These are phyloP conservation scores for Lamproptera curius DNA, from an alignment of 2,888 invertebrate genomes.

Conservation along the genomic window DNA sequence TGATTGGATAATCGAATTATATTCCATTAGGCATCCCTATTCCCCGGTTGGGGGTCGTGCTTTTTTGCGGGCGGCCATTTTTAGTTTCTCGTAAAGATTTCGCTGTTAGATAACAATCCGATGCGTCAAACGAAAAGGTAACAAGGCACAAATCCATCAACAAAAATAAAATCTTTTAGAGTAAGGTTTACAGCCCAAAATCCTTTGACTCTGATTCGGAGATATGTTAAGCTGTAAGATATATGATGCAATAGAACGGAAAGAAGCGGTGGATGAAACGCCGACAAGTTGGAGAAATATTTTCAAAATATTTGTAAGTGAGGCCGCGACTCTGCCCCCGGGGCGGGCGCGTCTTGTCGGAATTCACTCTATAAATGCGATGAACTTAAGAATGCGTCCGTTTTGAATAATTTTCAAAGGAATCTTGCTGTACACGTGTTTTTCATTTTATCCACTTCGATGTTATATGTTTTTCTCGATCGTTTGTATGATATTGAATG, in stretches of 20 bases:
- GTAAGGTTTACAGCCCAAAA: slow-evolving; percentile 26
- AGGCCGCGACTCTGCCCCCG: slow-evolving; percentile 51
- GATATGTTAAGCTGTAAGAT: slow-evolving; percentile 15
- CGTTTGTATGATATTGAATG: too few relatives aligned
- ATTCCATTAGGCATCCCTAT: slow-evolving; percentile 55
- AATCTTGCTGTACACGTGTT: too few relatives aligned
- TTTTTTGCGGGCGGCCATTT: slow-evolving; percentile 71
- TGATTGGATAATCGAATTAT: slow-evolving; percentile 31
- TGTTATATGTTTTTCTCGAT: too few relatives aligned
- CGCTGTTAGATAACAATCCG: slow-evolving; percentile 66
- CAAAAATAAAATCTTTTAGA: too few relatives aligned
- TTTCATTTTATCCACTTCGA: too few relatives aligned
- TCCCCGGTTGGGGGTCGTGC: slow-evolving; percentile 39
- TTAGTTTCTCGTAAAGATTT: slow-evolving; percentile 72
- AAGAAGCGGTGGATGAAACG: slow-evolving; percentile 75
- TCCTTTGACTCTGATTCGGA: not conserved
- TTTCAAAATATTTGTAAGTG: slow-evolving; percentile 76
- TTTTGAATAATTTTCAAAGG: too few relatives aligned
- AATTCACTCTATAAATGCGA: slow-evolving; percentile 34
- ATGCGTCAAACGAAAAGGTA: too few relatives aligned
- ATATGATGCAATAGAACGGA: slow-evolving; percentile 61
- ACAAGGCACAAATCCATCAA: too few relatives aligned
- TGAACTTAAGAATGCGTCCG: too few relatives aligned
- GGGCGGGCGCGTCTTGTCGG: slow-evolving; percentile 37
- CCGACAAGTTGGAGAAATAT: slow-evolving; percentile 76